Evolutionary conservation across 2,113 vertebrate species (phyloP).

Genomic region (Istiophorus platypterus): DNA sequence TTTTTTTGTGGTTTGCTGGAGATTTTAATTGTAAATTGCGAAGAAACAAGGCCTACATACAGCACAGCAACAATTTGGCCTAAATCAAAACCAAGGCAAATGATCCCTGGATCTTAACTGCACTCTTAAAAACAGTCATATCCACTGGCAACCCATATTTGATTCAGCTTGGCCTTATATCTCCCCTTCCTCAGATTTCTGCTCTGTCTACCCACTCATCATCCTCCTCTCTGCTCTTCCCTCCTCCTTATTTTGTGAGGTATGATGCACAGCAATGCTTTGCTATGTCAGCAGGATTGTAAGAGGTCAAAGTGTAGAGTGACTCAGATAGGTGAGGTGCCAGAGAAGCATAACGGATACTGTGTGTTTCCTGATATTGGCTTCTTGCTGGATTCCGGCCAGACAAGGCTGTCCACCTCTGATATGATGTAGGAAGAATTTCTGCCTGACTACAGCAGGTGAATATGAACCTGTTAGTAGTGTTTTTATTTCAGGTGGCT

Average conservation of each 20-base stretch:
- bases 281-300: conserved; percentile 62
- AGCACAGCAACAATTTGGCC: conserved; percentile 4
- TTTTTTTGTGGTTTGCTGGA: background rate
- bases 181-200: conserved; percentile 34
- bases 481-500: conserved; percentile 39
- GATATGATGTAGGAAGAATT: conserved; percentile 10
- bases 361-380: conserved; percentile 29
- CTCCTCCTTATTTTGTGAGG: conserved; percentile 52
- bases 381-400: conserved; percentile 19
- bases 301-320: conserved; percentile 63
- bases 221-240: conserved; percentile 36
- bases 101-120: background rate
- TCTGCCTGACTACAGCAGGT: conserved; percentile 35
- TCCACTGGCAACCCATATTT: conserved; percentile 17
- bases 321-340: conserved; percentile 44
- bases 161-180: conserved; percentile 30
- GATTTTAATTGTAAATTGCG: conserved; percentile 4
- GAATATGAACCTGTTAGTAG: conserved; percentile 21
- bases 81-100: background rate
- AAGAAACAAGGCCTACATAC: conserved; percentile 6
- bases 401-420: conserved; percentile 37
- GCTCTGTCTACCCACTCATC: conserved; percentile 49
- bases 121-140: conserved; percentile 25
- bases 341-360: conserved; percentile 17
- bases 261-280: conserved; percentile 45